Conservation (phyloP, 2,797 vertebrate genomes). For the Tapera naevia region DNA sequence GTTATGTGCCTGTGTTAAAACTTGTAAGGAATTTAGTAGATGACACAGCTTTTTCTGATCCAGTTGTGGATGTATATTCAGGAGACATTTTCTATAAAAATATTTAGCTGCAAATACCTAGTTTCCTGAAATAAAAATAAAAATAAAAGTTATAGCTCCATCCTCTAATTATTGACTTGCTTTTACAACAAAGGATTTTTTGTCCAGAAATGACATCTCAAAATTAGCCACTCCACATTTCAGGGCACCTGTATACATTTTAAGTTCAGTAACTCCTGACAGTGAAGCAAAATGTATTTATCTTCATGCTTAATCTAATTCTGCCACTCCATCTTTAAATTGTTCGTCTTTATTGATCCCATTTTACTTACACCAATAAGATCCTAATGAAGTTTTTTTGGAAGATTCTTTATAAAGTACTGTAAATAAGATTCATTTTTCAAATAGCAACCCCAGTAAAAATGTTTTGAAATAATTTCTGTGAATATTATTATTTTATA, state of each 20-base stretch:
- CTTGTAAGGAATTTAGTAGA: not conserved
- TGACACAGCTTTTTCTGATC: not conserved
- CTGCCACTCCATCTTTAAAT: not conserved
- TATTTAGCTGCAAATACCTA: not conserved
- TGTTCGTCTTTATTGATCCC: not conserved
- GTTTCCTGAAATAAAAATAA: no score
- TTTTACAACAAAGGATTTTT: not conserved
- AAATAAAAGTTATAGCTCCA: not conserved
- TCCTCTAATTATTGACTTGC: not conserved
- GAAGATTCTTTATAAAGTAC: not conserved
- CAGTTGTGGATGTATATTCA: not conserved
- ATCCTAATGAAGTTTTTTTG: not conserved
- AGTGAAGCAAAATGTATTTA: not conserved
- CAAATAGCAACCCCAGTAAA: not conserved
- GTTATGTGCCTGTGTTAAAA: not conserved
- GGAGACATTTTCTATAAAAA: not conserved
- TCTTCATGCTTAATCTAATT: not conserved
- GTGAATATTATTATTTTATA: not conserved
- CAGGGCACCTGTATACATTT: not conserved
- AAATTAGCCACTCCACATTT: not conserved
- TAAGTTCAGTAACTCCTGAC: not conserved
- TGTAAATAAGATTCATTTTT: not conserved
- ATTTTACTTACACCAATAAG: not conserved
- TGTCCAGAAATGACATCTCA: not conserved
- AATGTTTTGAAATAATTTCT: not conserved